Percentiles rank a stretch among this genome's conserved stretches.
Conservation (phyloP, 2,797 vertebrate species). For the Danio tinwini region DNA sequence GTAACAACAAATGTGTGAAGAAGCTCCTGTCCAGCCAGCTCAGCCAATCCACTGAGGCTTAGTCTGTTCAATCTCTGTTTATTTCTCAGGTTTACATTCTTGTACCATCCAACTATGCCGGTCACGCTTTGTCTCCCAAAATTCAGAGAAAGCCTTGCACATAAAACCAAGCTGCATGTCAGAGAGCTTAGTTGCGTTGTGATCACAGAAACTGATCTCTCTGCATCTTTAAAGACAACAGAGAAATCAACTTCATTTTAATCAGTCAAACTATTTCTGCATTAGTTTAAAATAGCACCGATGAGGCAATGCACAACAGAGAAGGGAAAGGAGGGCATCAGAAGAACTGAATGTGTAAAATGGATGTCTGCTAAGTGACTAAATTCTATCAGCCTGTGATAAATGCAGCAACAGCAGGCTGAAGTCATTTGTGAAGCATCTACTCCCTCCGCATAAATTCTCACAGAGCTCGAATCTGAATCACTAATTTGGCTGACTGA, state of each 20-base stretch:
- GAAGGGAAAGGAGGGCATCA: background rate
- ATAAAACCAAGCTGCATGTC: conserved; percentile 7
- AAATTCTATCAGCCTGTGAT: conserved; percentile 28
- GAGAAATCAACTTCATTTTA: background rate
- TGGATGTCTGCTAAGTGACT: background rate
- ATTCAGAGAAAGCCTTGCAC: conserved; percentile 12
- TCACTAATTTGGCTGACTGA: background rate
- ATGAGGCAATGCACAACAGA: background rate
- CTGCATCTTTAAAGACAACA: background rate
- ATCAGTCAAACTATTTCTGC: conserved; percentile 2
- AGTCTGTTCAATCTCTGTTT: conserved; percentile 3
- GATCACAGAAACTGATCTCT: background rate
- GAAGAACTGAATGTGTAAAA: background rate
- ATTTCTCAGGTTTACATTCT: conserved; percentile 35
- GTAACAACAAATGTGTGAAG: background rate
- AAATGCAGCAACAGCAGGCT: conserved; percentile 16
- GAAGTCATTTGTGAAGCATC: conserved; percentile 21
- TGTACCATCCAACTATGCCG: conserved; percentile 37
- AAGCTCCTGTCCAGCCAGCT: background rate
- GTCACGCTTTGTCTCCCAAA: background rate
- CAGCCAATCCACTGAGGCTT: conserved; percentile 16
- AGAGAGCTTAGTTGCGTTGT: conserved; percentile 1
- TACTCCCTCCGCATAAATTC: background rate
- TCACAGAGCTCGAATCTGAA: background rate
- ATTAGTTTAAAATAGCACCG: conserved; percentile 9